Conservation (phyloP, 2,113 vertebrate genomes). For the Chaenogobius annularis region DNA sequence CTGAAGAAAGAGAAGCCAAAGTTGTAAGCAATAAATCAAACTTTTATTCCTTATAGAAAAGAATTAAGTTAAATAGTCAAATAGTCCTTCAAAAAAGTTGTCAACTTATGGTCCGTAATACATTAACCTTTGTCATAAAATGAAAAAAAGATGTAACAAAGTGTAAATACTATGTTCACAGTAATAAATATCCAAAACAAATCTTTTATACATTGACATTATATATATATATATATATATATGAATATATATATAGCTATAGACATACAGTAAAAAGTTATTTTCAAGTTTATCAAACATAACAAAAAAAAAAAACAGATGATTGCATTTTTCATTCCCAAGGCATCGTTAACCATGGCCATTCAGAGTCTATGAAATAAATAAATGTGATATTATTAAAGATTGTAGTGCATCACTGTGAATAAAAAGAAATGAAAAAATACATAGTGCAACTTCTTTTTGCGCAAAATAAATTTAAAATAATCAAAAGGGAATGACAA, state of each 20-base stretch:
- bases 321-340: slow-evolving; percentile 83
- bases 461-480: slow-evolving; percentile 71
- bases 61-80: slow-evolving; percentile 77
- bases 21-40: slow-evolving; percentile 71
- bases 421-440: slow-evolving; percentile 74
- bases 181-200: slow-evolving; percentile 95
- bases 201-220: slow-evolving; percentile 80
- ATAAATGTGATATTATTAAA: slow-evolving; percentile 90
- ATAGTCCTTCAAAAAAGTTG: slow-evolving; percentile 74
- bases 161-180: slow-evolving; percentile 92
- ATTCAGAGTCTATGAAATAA: slow-evolving; percentile 87
- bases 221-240: slow-evolving; percentile 74
- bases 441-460: slow-evolving; percentile 90
- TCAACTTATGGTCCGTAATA: slow-evolving; percentile 72
- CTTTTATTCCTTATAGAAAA: slow-evolving; percentile 80
- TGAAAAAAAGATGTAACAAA: slow-evolving; percentile 81
- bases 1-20: slow-evolving; percentile 25
- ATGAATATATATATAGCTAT: slow-evolving; percentile 74
- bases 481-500: slow-evolving; percentile 81
- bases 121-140: slow-evolving; percentile 77
- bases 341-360: slow-evolving; percentile 95
- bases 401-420: slow-evolving; percentile 95
- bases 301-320: slow-evolving; percentile 78
- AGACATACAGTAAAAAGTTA: slow-evolving; percentile 80
- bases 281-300: slow-evolving; percentile 91